These are phyloP conservation scores for Meliscaeva auricollis DNA, from an alignment of 2,888 invertebrate genomes.

Conservation along the genomic window DNA sequence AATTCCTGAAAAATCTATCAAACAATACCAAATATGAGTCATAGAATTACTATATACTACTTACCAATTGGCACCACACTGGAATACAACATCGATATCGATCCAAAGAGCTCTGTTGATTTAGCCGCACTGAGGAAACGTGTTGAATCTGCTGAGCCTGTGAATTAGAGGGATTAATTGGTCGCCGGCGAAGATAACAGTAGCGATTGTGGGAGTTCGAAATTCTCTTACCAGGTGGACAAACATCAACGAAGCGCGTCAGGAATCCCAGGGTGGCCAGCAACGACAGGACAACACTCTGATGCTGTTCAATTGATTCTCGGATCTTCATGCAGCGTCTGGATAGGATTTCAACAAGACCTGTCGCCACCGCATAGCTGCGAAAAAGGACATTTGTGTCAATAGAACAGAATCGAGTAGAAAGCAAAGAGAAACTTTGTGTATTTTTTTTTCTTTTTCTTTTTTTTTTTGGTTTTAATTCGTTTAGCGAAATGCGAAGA, in stretches of 20 bases:
- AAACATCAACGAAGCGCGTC: conserved; percentile 83
- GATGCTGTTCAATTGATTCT: conserved; percentile 86
- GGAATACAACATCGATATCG: conserved; percentile 82
- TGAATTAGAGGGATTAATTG: conserved; percentile 64
- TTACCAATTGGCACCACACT: conserved; percentile 83
- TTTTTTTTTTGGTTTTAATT: conserved; percentile 61
- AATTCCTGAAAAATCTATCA: conserved; percentile 1
- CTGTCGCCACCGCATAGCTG: conserved; percentile 92
- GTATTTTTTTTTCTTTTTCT: not conserved
- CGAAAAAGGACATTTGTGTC: conserved; percentile 78
- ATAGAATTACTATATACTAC: conserved; percentile 77
- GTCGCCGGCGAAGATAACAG: conserved; percentile 17
- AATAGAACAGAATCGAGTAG: conserved; percentile 46
- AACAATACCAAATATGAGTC: conserved; percentile 54
- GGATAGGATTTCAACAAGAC: conserved; percentile 91
- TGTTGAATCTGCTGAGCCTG: conserved; percentile 83
- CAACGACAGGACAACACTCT: conserved; percentile 83
- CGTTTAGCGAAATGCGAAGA: conserved; percentile 71
- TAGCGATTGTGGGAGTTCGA: conserved; percentile 39
- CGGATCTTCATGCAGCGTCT: conserved; percentile 89
- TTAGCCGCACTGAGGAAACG: conserved; percentile 83
- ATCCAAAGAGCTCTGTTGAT: conserved; percentile 84
- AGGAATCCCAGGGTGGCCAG: conserved; percentile 83
- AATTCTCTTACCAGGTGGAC: conserved; percentile 81
- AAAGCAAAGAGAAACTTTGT: not conserved